Evolutionary conservation across 2,888 invertebrate genomes (phyloP), one percentile per base, ranked within the genome.

Genomic region (Nemurella pictetii): DNA sequence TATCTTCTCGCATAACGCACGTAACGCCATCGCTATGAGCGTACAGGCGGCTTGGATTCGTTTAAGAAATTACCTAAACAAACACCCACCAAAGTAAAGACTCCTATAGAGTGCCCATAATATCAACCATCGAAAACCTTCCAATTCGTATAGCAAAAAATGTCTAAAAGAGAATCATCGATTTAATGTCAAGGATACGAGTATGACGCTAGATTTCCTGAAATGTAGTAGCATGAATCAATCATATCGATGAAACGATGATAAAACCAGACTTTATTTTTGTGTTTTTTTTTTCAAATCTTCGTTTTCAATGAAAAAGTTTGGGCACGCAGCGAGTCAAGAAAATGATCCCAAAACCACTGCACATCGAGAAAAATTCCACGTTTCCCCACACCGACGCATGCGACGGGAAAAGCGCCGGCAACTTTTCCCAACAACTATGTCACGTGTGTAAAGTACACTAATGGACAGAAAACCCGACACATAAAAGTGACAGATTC

Each of bases 381-480:
- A 27, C 78, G 28, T 29, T 27, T 28, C 27, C 2, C 26, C 77
- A 3, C 27, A 4, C 2, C 75, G 75, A n/a, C 78, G 78, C 28
- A 28, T 29, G 28, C 28, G 3, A n/a, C 15, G 75, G 30, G 29
- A 78, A 78, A 78, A 28, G 78, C 28, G 78, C 28, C 30, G 5
- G n/a, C 29, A 78, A 78, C 15, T 78, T 78, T 78, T 78, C 29
- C 78, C 78, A 78, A 78, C 30, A 78, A 78, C 78, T 78, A 29
- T 78, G 30, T 78, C 78, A 78, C 78, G 78, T 78, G 30, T n/a
- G 29, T 30, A n/a, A 28, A 78, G 28, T 27, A 30, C 30, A 78
- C 78, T 78, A 78, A 78, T 78, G 78, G 78, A 78, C 78, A 78
- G 29, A 78, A 78, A 78, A 78, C 78, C 55, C 20, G 55, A 55